These are phyloP conservation scores for Helarctos malayanus DNA, from an alignment of 2,797 vertebrate genomes.

Conservation along the genomic window DNA sequence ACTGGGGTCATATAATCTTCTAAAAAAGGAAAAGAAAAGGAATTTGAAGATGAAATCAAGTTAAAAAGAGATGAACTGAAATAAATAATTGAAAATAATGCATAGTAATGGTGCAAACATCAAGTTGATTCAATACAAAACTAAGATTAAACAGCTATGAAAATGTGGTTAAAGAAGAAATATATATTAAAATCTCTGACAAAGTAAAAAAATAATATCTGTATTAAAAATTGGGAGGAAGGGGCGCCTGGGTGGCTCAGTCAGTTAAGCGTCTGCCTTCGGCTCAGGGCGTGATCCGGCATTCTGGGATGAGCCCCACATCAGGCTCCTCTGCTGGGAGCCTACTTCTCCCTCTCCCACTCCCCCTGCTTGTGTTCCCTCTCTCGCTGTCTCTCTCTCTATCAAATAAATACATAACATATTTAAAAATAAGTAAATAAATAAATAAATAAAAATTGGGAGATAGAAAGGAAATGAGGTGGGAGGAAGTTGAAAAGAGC, in stretches of 20 bases:
- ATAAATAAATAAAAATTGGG: neutral
- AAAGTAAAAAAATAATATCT: neutral
- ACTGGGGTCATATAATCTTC: neutral
- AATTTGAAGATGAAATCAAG: neutral
- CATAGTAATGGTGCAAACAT: neutral
- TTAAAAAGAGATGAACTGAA: neutral
- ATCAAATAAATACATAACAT: too few relatives aligned
- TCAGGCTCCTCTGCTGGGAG: too few relatives aligned
- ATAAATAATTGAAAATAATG: neutral
- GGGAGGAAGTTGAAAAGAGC: neutral
- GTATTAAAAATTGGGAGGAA: neutral
- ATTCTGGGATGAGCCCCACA: too few relatives aligned
- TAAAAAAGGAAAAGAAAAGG: neutral
- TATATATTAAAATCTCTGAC: neutral
- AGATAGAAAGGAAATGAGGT: neutral
- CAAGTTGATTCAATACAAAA: neutral
- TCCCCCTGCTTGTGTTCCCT: too few relatives aligned
- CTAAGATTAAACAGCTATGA: neutral
- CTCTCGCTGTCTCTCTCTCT: too few relatives aligned
- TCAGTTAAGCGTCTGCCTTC: too few relatives aligned
- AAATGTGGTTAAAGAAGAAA: neutral
- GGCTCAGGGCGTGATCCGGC: too few relatives aligned
- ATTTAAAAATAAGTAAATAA: too few relatives aligned
- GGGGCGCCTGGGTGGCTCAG: too few relatives aligned
- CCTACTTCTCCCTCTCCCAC: too few relatives aligned